Percentiles rank a stretch among this genome's conserved stretches.
phyloP scores from a whole-genome alignment of 2,113 vertebrate genomes.

The Xerus inauris region DNA sequence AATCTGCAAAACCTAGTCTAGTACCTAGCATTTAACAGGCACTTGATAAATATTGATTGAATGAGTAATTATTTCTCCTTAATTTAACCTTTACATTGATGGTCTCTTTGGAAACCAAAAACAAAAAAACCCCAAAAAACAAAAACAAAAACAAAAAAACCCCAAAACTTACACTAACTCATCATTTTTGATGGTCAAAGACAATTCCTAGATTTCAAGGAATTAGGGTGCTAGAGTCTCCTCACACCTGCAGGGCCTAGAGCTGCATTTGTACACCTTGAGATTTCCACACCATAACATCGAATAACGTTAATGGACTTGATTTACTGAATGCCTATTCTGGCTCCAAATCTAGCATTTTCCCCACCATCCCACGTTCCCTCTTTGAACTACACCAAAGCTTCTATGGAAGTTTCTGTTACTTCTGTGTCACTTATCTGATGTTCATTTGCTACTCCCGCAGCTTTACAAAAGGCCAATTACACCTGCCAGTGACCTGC shows the following conservation, averaged over 20 bases:
- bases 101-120: slow-evolving; percentile 35
- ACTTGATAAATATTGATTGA: slow-evolving; percentile 1
- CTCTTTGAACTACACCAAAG: background rate
- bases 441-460: background rate
- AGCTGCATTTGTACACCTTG: background rate
- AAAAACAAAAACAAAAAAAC: too few species aligned
- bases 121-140: too few species aligned
- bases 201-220: slow-evolving; percentile 1
- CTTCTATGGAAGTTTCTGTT: background rate
- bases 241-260: background rate
- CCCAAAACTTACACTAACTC: background rate
- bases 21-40: background rate
- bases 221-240: background rate
- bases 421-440: slow-evolving; percentile 45
- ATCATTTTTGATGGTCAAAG: background rate
- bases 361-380: accelerated
- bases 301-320: background rate
- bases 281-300: background rate
- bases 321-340: background rate
- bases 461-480: slow-evolving; percentile 53
- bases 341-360: background rate
- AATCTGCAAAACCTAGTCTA: background rate
- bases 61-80: background rate
- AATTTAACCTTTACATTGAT: background rate
- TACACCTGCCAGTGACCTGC: background rate